Conservation (phyloP, 1,140 invertebrate species). For the Amyelois transitella region DNA sequence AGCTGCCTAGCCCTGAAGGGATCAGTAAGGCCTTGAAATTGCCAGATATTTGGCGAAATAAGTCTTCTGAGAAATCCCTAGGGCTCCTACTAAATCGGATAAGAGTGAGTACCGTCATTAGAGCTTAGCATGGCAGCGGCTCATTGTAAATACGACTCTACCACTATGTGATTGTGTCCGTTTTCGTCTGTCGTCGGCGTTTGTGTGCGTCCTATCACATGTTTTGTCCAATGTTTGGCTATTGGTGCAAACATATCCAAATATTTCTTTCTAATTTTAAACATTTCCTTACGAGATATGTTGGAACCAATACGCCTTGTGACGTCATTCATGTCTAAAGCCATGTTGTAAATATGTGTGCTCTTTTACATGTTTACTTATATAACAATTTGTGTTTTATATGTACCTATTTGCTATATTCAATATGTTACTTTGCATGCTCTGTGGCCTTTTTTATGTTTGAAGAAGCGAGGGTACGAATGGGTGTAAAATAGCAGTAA, state of each 20-base stretch:
- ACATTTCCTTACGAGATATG: conserved; percentile 20
- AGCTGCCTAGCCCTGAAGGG: conserved; percentile 46
- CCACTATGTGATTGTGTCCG: conserved; percentile 36
- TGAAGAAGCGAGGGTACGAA: neutral
- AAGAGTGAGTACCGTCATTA: conserved; percentile 50
- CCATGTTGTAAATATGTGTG: neutral
- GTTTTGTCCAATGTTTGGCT: neutral
- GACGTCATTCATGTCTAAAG: conserved; percentile 4
- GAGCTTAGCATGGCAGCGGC: conserved; percentile 16
- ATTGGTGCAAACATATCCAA: neutral
- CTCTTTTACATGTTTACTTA: neutral
- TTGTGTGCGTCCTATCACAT: conserved; percentile 16
- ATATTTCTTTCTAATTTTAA: too few relatives aligned
- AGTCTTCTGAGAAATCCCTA: conserved; percentile 58
- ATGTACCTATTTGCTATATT: neutral
- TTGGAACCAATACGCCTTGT: conserved; percentile 18
- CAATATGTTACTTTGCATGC: conserved; percentile 4
- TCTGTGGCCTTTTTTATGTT: conserved; percentile 1
- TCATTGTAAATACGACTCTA: conserved; percentile 37
- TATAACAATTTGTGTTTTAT: neutral
- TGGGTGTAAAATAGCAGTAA: neutral
- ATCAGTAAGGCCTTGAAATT: conserved; percentile 46
- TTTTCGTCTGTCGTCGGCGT: conserved; percentile 17
- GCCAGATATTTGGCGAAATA: conserved; percentile 59
- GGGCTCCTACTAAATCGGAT: conserved; percentile 55